phyloP scores from a whole-genome alignment of 2,113 vertebrate species.

The Laticauda laticaudata region DNA sequence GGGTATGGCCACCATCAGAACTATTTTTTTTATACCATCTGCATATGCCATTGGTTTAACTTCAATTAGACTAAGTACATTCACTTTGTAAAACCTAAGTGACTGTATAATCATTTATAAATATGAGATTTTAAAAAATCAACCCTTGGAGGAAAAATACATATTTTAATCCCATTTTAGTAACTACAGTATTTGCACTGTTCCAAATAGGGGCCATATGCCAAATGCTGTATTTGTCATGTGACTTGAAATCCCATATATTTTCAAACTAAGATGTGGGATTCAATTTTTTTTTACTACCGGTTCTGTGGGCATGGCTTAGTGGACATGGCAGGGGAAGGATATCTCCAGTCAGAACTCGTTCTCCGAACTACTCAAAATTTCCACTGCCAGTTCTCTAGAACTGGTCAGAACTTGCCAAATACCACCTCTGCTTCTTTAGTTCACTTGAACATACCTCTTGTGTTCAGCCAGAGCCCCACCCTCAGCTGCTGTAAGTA shows the following conservation, averaged over 20 bases:
- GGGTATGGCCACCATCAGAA: neutral
- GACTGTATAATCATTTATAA: neutral
- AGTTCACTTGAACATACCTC: neutral
- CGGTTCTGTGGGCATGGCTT: too few relatives aligned
- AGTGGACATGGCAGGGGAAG: too few relatives aligned
- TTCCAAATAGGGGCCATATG: neutral
- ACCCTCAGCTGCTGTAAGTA: neutral
- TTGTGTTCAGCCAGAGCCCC: neutral
- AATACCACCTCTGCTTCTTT: neutral
- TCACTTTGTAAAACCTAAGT: constrained; percentile 30
- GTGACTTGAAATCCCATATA: neutral
- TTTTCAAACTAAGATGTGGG: fast-evolving
- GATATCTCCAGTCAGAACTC: too few relatives aligned
- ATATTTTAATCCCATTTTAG: neutral
- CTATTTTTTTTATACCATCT: neutral
- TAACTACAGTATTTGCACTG: neutral
- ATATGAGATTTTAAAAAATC: neutral
- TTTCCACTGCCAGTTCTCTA: too few relatives aligned
- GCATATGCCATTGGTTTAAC: neutral
- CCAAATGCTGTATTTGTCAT: neutral
- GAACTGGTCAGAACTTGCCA: neutral
- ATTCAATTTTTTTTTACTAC: neutral
- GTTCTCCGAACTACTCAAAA: too few relatives aligned
- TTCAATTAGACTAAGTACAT: constrained; percentile 20
- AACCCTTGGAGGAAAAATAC: neutral